Conservation (phyloP, 2,113 vertebrate species). For the Enhydra lutris region DNA sequence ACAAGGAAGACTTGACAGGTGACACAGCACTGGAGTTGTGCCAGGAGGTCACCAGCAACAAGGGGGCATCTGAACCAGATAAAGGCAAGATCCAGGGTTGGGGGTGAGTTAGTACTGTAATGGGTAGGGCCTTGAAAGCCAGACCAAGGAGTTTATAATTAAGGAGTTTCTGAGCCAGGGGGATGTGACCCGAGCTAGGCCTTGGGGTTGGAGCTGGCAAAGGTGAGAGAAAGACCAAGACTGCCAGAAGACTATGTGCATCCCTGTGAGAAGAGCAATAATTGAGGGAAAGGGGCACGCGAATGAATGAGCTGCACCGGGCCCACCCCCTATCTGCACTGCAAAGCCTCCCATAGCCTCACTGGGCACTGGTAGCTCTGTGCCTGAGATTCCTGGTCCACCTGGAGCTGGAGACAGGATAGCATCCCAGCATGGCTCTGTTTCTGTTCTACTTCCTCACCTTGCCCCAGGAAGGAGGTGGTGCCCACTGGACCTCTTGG, state of each 20-base stretch:
- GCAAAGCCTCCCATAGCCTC: background rate
- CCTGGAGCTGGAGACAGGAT: background rate
- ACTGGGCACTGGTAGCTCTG: background rate
- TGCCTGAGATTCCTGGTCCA: background rate
- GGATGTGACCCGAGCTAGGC: background rate
- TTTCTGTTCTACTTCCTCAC: background rate
- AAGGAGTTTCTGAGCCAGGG: background rate
- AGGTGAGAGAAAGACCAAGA: background rate
- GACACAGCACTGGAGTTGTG: background rate
- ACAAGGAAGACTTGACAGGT: background rate
- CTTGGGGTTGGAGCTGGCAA: background rate
- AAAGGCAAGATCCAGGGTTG: background rate
- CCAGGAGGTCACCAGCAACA: background rate
- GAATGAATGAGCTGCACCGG: background rate
- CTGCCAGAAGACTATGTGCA: background rate
- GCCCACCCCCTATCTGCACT: background rate
- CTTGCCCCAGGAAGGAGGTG: background rate
- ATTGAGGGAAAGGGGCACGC: background rate
- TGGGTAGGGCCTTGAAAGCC: background rate
- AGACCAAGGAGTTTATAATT: background rate
- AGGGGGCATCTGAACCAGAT: background rate
- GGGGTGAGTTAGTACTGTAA: background rate
- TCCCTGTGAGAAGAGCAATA: background rate
- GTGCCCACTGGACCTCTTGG: background rate
- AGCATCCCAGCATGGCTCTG: background rate